phyloP scores from a whole-genome alignment of 2,113 vertebrate species.

The Trematocara marginatum region DNA sequence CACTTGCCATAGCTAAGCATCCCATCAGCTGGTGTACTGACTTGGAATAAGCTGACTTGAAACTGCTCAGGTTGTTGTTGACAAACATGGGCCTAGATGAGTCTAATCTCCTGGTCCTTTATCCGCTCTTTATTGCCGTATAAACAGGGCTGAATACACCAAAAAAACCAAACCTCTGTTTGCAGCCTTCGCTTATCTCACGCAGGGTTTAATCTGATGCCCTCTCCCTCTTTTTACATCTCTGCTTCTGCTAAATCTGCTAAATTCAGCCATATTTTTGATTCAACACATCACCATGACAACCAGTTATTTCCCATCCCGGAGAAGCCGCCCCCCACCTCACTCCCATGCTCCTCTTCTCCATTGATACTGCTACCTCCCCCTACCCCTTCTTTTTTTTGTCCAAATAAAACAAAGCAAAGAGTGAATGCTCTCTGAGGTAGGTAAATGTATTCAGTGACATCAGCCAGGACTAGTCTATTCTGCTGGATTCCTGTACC shows the following conservation, averaged over 20 bases:
- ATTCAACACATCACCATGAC: conserved; percentile 74
- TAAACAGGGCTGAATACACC: conserved; percentile 48
- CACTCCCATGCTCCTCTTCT: conserved; percentile 30
- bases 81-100: conserved; percentile 58
- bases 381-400: conserved; percentile 56
- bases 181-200: conserved; percentile 63
- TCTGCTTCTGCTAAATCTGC: conserved; percentile 50
- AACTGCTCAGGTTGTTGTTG: conserved; percentile 62
- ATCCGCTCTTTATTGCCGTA: conserved; percentile 59
- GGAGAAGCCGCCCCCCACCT: neutral
- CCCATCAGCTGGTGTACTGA: conserved; percentile 42
- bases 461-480: conserved; percentile 92
- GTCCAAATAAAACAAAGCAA: conserved; percentile 74
- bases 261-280: conserved; percentile 73
- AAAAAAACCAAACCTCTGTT: conserved; percentile 57
- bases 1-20: conserved; percentile 23
- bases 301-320: conserved; percentile 75
- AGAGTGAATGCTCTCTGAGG: conserved; percentile 88
- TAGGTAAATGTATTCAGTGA: conserved; percentile 99
- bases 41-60: conserved; percentile 59
- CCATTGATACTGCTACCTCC: conserved; percentile 64
- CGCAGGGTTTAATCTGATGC: conserved; percentile 53
- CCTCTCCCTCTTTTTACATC: conserved; percentile 58
- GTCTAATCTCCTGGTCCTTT: conserved; percentile 63
- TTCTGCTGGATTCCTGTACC: conserved; percentile 87